These are phyloP conservation scores for Maniola hyperantus DNA, from an alignment of 2,888 invertebrate genomes.

Conservation along the genomic window DNA sequence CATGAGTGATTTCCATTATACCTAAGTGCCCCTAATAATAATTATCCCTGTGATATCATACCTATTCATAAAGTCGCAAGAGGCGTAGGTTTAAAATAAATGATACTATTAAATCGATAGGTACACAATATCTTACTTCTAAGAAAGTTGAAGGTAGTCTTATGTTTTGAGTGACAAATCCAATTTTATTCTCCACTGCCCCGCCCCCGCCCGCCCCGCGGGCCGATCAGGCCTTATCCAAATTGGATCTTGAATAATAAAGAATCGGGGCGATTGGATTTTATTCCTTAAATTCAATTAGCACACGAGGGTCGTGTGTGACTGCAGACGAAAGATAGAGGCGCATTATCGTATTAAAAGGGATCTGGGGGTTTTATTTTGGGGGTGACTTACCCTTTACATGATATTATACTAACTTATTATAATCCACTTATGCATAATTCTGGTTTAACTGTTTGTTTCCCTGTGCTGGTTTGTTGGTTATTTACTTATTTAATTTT, in stretches of 20 bases:
- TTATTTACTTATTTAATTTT: neutral
- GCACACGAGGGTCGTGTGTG: conserved; percentile 81
- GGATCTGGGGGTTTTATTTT: conserved; percentile 67
- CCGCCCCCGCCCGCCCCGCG: conserved; percentile 64
- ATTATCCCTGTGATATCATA: no score
- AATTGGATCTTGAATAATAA: conserved; percentile 84
- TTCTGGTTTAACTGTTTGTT: conserved; percentile 13
- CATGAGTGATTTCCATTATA: no score
- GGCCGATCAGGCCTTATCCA: conserved; percentile 83
- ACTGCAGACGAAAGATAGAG: conserved; percentile 81
- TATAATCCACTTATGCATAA: conserved; percentile 30
- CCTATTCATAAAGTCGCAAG: neutral
- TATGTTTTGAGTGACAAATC: conserved; percentile 83
- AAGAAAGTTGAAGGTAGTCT: conserved; percentile 69
- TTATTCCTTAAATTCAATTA: conserved; percentile 84
- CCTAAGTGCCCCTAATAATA: no score
- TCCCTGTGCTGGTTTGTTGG: neutral
- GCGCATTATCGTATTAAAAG: conserved; percentile 78
- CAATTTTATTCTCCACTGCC: conserved; percentile 81
- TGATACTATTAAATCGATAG: conserved; percentile 20
- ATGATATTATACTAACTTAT: conserved; percentile 35
- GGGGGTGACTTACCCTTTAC: conserved; percentile 48
- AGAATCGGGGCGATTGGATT: conserved; percentile 84
- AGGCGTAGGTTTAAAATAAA: neutral
- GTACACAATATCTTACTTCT: conserved; percentile 45